Base-by-base conservation (phyloP, 53 echinoderm and acorn worm species). In the Luidia sarsii region DNA sequence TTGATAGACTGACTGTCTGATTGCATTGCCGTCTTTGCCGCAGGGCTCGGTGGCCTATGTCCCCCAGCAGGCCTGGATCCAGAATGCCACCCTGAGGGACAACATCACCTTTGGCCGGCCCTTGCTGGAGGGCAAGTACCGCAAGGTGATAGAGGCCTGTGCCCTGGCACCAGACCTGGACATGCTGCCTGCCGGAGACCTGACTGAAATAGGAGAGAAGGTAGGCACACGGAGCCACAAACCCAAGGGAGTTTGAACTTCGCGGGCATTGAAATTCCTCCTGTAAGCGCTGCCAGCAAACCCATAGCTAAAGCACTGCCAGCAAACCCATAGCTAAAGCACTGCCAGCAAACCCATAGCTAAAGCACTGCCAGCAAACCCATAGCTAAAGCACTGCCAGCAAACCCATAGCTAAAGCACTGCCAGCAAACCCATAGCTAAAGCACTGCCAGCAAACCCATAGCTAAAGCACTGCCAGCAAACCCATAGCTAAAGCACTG, bases 151-250 rank as follows among this genome's bases (percentile, higher is more conserved):
- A 16, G 79, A 95, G 48, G 89, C 81, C 3, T 95, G 95, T 81
- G 95, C 95, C 50, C 75, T 95, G 34, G 82, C 70, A 27, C 68
- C 88, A 29, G 95, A 95, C 59, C 80, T 95, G 34, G 87, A 89
- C 50, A 87, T 92, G 49, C 84, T 95, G 36, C 95, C 92, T 16
- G 95, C 87, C 1, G 95, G 95, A 1, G 91, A 92, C 62, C 64
- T 92, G 81, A 95, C 95, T n/a, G 95, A 95, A 80, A 95, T 95
- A 33, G 95, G 95, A 39, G 95, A 92, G 69, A 95, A 95, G 91
- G 95, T 95, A 64, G 16, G 50, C n/a, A n/a, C n/a, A n/a, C n/a
- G n/a, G n/a, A n/a, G n/a, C n/a, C n/a, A n/a, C n/a, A n/a, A n/a
- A n/a, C n/a, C n/a, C 25, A 18, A 0, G 19, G 19, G 27, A 9